Evolutionary conservation across 2,113 vertebrate genomes (phyloP).

Genomic region (Carollia perspicillata): DNA sequence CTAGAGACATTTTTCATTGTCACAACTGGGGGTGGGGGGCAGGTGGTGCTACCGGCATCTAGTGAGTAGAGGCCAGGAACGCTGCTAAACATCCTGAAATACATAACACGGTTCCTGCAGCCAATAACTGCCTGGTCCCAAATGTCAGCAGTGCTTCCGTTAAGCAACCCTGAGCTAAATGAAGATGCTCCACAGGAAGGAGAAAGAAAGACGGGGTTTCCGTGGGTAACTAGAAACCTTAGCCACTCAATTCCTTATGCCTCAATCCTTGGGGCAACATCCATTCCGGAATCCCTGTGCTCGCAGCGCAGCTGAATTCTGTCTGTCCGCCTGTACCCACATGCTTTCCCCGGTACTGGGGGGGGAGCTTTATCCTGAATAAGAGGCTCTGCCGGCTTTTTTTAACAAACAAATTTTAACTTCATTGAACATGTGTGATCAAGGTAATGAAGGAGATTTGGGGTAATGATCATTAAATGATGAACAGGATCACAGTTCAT

Average conservation of each 20-base stretch:
- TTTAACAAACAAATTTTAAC: neutral
- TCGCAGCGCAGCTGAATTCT: neutral
- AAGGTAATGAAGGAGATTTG: neutral
- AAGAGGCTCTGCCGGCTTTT: neutral
- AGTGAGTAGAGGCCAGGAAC: neutral
- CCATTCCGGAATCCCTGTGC: neutral
- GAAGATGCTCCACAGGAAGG: neutral
- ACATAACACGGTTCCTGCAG: neutral
- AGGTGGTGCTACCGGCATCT: neutral
- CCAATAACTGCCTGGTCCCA: neutral
- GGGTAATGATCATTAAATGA: neutral
- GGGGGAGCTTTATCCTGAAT: neutral
- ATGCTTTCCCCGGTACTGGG: neutral
- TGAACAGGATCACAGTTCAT: neutral
- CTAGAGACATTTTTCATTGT: neutral
- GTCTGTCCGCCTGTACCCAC: neutral
- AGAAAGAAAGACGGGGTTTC: neutral
- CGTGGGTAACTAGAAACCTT: neutral
- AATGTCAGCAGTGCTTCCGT: neutral
- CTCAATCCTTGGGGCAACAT: neutral
- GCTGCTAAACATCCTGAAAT: neutral
- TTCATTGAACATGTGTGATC: neutral
- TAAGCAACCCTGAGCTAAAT: neutral
- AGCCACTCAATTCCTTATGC: neutral
- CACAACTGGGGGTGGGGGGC: neutral